Conservation (phyloP, 2,113 vertebrate species). For the Nothoprocta pentlandii region DNA sequence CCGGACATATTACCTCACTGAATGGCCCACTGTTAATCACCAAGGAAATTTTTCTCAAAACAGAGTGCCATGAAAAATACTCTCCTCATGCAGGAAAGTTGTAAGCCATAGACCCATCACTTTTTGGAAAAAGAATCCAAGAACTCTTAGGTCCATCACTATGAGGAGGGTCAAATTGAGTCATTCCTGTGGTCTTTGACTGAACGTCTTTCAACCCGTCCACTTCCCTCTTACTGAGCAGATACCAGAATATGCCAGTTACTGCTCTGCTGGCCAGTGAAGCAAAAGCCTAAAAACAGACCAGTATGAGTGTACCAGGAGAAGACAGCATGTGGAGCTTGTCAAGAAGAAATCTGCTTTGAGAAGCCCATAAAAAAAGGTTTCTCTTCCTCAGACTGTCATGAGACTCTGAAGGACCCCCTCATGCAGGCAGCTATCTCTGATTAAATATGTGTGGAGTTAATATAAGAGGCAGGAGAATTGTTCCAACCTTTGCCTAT, state of each 20-base stretch:
- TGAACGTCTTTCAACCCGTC: not conserved
- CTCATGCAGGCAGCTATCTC: conserved; percentile 48
- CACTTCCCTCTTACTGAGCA: not conserved
- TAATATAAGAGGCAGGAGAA: conserved; percentile 37
- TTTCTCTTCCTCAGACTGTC: not conserved
- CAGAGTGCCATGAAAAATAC: not conserved
- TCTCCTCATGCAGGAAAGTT: not conserved
- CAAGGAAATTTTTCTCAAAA: not conserved
- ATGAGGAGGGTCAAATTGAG: not conserved
- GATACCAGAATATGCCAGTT: not conserved
- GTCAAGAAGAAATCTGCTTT: not conserved
- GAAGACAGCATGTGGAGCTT: not conserved
- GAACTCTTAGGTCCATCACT: not conserved
- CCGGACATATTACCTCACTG: not conserved
- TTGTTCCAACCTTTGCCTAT: conserved; percentile 36
- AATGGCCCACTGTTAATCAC: not conserved
- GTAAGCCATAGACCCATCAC: not conserved
- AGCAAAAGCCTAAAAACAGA: not conserved
- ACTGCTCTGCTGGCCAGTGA: not conserved
- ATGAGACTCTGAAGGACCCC: conserved; percentile 35
- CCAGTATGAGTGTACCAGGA: not conserved
- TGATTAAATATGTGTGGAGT: conserved; percentile 51
- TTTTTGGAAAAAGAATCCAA: not conserved
- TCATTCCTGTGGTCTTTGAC: not conserved
- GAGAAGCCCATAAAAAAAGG: not conserved